Evolutionary conservation across 2,113 vertebrate genomes (phyloP), one percentile per base, ranked within the genome.

Genomic region (Halcyon senegalensis): DNA sequence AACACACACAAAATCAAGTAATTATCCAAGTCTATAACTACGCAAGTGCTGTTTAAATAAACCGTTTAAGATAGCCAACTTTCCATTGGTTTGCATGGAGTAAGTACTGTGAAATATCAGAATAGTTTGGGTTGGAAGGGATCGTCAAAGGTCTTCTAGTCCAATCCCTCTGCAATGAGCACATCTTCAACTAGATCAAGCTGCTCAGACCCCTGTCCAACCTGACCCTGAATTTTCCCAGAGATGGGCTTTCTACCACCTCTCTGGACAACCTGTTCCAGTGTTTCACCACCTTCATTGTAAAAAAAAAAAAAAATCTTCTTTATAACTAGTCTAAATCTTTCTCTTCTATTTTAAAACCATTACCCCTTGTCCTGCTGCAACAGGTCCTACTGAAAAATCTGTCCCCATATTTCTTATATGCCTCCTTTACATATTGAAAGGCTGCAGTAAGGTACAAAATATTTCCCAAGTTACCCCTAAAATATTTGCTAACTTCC

Each of bases 141-240:
- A 37, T 5, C 18, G 27, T 24, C 31, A 30, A 69, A 74, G 16
- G 23, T n/a, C 23, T 37, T 11, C 28, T 74, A 43, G 5, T 64
- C n/a, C 1, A 75, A 48, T 0, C 4, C 11, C 33, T 53, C 48
- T 31, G 28, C 24, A 35, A 12, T 21, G 0, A 37, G 16, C 48
- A 46, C 7, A 46, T 53, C 5, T 51, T 35, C 33, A 73, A 30
- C 25, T 8, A 25, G 2, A 51, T 46, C 28, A 25, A 24, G 39
- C 11, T 62, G 63, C 39, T 69, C 60, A 67, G 37, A 75, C 50
- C 41, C 41, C 23, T 4, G 0, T 33, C 16, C 50, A 75, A 2
- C n/a, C 50, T 56, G 41, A 48, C 11, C 60, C 33, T 27, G 33
- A 64, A 33, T 7, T 10, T 10, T 53, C 27, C 27, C 27, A 8